Percentiles rank a stretch among this genome's conserved stretches.
Evolutionary conservation across 2,113 vertebrate species (phyloP).

Genomic region (Sebastes schlegelii): DNA sequence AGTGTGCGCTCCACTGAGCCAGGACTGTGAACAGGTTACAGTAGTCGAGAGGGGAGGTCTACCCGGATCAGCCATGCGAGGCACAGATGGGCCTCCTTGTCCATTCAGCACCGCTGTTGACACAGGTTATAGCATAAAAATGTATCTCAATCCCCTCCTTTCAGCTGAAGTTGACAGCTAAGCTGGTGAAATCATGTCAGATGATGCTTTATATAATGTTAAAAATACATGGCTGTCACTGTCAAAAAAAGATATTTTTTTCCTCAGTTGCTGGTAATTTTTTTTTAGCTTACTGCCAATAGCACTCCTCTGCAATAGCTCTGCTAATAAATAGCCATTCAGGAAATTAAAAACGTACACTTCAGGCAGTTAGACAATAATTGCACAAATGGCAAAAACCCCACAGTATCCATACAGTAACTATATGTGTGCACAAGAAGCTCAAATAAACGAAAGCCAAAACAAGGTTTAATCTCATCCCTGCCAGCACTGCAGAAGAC

Average conservation of each 20-base stretch:
- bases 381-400: slow-evolving; percentile 27
- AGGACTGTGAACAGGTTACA: slow-evolving; percentile 71
- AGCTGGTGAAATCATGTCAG: slow-evolving; percentile 35
- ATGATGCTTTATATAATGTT: slow-evolving; percentile 32
- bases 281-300: background rate
- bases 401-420: slow-evolving; percentile 31
- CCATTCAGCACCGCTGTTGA: slow-evolving; percentile 49
- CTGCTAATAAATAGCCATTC: background rate
- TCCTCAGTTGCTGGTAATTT: background rate
- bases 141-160: slow-evolving; percentile 22
- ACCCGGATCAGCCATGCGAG: slow-evolving; percentile 48
- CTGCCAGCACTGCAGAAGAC: slow-evolving; percentile 59
- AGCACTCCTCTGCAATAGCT: background rate
- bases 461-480: slow-evolving; percentile 66
- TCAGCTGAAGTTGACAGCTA: slow-evolving; percentile 30
- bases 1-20: slow-evolving; percentile 62
- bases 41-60: slow-evolving; percentile 50
- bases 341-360: slow-evolving; percentile 13
- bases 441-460: slow-evolving; percentile 55
- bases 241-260: background rate
- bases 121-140: slow-evolving; percentile 56
- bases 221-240: slow-evolving; percentile 30
- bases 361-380: slow-evolving; percentile 15
- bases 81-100: slow-evolving; percentile 58
- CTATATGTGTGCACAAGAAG: slow-evolving; percentile 22